Conservation (phyloP, 92 coral and sea anemone species). For the Heliopora coerulea region DNA sequence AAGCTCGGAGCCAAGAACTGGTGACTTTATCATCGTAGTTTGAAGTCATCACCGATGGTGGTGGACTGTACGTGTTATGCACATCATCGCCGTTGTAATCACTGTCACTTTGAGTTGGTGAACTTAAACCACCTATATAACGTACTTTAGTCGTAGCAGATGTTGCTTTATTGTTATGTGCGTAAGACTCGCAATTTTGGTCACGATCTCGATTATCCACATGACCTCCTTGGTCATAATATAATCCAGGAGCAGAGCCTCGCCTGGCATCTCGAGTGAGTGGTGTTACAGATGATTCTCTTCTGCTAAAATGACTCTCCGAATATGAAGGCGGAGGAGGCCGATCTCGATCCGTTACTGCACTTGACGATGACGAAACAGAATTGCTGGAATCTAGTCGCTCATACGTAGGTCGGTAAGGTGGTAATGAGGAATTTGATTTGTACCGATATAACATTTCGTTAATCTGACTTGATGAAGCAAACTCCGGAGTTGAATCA, state of each 20-base stretch:
- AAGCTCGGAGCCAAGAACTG: constrained; percentile 9
- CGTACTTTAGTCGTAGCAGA: constrained; percentile 29
- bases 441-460: constrained; percentile 28
- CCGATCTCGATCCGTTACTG: constrained; percentile 14
- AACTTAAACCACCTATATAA: constrained; percentile 29
- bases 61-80: constrained; percentile 15
- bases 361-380: constrained; percentile 16
- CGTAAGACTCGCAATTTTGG: background rate
- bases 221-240: background rate
- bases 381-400: constrained; percentile 29
- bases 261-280: constrained; percentile 7
- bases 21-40: constrained; percentile 8
- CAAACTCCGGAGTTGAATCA: constrained; percentile 27
- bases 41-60: background rate
- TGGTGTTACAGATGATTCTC: background rate
- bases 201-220: background rate
- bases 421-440: background rate
- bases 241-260: constrained; percentile 22
- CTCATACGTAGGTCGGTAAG: background rate
- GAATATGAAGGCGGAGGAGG: constrained; percentile 38
- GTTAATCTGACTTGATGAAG: constrained; percentile 30
- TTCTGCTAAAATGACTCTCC: constrained; percentile 36
- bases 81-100: constrained; percentile 31
- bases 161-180: constrained; percentile 5
- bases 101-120: constrained; percentile 24